phyloP scores from a whole-genome alignment of 2,113 vertebrate genomes.

The Chamaea fasciata region DNA sequence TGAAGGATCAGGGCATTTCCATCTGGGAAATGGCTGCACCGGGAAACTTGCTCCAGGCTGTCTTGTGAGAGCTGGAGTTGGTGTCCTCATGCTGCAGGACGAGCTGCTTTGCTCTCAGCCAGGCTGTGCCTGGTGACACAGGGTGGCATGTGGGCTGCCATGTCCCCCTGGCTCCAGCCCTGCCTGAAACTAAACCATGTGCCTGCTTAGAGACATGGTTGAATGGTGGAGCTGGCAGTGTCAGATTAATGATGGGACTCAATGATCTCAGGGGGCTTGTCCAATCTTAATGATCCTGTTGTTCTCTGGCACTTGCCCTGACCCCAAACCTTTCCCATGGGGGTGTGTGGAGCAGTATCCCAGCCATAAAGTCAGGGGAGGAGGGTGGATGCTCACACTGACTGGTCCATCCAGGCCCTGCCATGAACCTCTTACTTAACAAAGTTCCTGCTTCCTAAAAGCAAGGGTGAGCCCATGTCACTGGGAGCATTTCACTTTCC shows the following conservation, averaged over 20 bases:
- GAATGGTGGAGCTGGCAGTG: not conserved
- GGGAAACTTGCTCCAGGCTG: not conserved
- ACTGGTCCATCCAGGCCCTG: not conserved
- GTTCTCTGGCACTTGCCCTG: too few relatives aligned
- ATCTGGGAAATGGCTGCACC: fast-evolving
- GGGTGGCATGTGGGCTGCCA: not conserved
- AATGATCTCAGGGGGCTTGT: not conserved
- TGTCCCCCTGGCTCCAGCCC: not conserved
- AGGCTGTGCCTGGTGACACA: not conserved
- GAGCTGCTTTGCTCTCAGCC: not conserved
- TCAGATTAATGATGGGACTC: not conserved
- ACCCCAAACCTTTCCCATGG: not conserved
- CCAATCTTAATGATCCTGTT: not conserved
- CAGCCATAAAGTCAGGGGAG: not conserved
- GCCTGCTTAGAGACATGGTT: not conserved
- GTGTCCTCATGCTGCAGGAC: not conserved
- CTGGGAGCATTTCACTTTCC: not conserved
- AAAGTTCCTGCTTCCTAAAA: not conserved
- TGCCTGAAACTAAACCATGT: not conserved
- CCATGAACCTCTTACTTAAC: not conserved
- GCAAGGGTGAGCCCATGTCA: not conserved
- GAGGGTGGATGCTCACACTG: not conserved
- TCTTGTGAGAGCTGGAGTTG: not conserved
- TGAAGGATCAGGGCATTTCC: not conserved
- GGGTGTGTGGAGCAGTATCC: not conserved